phyloP scores from a whole-genome alignment of 2,888 invertebrate species.

The Diogma glabrata region DNA sequence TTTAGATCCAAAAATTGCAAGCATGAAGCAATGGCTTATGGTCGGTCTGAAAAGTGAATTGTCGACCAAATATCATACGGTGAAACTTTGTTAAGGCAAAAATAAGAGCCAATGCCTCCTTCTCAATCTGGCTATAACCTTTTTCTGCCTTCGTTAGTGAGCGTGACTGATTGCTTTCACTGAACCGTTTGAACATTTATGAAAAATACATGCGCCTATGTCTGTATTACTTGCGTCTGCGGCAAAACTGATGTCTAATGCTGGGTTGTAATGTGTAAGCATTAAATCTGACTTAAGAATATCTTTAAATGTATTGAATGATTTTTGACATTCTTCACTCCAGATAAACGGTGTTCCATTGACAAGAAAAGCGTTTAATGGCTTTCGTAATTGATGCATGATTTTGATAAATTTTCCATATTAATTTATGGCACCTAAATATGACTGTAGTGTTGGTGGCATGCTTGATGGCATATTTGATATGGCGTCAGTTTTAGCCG shows the following conservation, averaged over 20 bases:
- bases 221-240: slow-evolving; percentile 20
- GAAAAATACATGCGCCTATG: slow-evolving; percentile 17
- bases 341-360: slow-evolving; percentile 13
- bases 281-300: slow-evolving; percentile 12
- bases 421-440: background rate
- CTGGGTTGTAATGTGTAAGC: slow-evolving; percentile 8
- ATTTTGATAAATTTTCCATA: background rate
- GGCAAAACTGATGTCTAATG: slow-evolving; percentile 16
- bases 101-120: slow-evolving; percentile 26
- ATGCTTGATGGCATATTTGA: too few species aligned
- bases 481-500: too few species aligned
- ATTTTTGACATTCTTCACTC: slow-evolving; percentile 12
- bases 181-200: slow-evolving; percentile 22
- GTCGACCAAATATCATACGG: slow-evolving; percentile 25
- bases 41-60: slow-evolving; percentile 25
- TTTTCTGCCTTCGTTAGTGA: slow-evolving; percentile 24
- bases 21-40: slow-evolving; percentile 17
- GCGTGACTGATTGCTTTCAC: slow-evolving; percentile 25
- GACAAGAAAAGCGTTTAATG: slow-evolving; percentile 8
- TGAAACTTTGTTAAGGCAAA: slow-evolving; percentile 26
- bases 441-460: background rate
- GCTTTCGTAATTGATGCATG: slow-evolving; percentile 15
- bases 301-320: slow-evolving; percentile 17
- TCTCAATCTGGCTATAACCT: slow-evolving; percentile 26
- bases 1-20: slow-evolving; percentile 14